phyloP scores from a whole-genome alignment of 2,113 vertebrate genomes.

The Siphamia tubifer region DNA sequence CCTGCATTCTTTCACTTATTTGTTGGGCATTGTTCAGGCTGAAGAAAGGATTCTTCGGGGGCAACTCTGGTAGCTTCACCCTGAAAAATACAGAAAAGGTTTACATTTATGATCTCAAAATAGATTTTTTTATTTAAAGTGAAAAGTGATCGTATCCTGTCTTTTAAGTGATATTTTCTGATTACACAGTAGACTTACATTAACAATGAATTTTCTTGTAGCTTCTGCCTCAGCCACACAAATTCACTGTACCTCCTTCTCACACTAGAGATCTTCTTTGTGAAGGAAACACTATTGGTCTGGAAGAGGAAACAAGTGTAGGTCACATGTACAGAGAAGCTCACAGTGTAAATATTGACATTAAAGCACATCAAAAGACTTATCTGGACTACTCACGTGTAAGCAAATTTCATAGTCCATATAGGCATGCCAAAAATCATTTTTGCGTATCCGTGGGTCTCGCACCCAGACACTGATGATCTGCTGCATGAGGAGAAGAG shows the following conservation, averaged over 20 bases:
- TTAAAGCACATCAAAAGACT: neutral
- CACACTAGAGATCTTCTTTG: slow-evolving; percentile 92
- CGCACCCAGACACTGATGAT: slow-evolving; percentile 93
- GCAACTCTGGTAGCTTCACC: slow-evolving; percentile 85
- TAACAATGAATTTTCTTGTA: slow-evolving; percentile 88
- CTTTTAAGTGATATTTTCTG: neutral
- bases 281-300: slow-evolving; percentile 94
- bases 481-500: slow-evolving; percentile 83
- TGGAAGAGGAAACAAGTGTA: slow-evolving; percentile 15
- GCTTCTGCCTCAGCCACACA: slow-evolving; percentile 92
- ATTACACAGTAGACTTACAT: slow-evolving; percentile 80
- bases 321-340: neutral
- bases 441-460: slow-evolving; percentile 90
- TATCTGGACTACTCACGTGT: slow-evolving; percentile 85
- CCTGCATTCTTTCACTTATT: slow-evolving; percentile 88
- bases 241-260: slow-evolving; percentile 93
- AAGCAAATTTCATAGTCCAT: slow-evolving; percentile 97
- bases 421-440: slow-evolving; percentile 94
- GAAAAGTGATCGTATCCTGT: neutral
- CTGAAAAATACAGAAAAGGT: slow-evolving; percentile 57
- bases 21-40: slow-evolving; percentile 90
- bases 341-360: neutral
- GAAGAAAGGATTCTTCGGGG: slow-evolving; percentile 93
- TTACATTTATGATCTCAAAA: too few species aligned
- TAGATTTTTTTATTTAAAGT: neutral